phyloP scores from a whole-genome alignment of 2,888 invertebrate genomes.

The Eupithecia exiguata region DNA sequence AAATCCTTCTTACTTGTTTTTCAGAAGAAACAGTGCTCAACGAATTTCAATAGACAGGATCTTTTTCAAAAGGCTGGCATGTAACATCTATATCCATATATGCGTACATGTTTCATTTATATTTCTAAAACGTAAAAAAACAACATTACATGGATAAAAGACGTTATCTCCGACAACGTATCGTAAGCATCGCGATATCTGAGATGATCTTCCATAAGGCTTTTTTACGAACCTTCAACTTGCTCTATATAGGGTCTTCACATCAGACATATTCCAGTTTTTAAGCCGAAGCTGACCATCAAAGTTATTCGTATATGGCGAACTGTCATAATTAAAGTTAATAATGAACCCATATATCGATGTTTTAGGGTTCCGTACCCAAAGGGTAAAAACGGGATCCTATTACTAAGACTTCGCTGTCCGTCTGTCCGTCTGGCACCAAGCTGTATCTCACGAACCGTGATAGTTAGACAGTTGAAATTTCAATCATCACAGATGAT shows the following conservation, averaged over 20 bases:
- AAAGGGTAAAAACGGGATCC: too few species aligned
- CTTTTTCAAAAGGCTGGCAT: not conserved
- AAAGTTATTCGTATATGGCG: conserved; percentile 74
- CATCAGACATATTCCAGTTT: conserved; percentile 65
- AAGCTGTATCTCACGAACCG: too few species aligned
- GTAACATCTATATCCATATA: not conserved
- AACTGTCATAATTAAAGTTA: conserved; percentile 83
- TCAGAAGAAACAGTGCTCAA: not conserved
- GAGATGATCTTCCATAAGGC: conserved; percentile 63
- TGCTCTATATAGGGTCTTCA: conserved; percentile 67
- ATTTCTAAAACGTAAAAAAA: not conserved
- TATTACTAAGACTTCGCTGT: too few species aligned
- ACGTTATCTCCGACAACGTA: conserved; percentile 54
- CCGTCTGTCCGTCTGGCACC: too few species aligned
- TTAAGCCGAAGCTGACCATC: conserved; percentile 66
- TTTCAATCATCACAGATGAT: too few species aligned
- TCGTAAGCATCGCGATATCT: conserved; percentile 59
- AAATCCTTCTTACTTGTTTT: not conserved
- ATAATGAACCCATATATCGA: conserved; percentile 72
- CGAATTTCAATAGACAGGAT: not conserved
- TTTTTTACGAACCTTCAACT: conserved; percentile 67
- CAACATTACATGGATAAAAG: conserved; percentile 12
- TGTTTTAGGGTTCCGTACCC: too few species aligned
- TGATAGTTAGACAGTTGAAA: too few species aligned
- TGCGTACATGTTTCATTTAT: not conserved